Conservation (phyloP, 2,888 invertebrate genomes). For the Myopa testacea region DNA sequence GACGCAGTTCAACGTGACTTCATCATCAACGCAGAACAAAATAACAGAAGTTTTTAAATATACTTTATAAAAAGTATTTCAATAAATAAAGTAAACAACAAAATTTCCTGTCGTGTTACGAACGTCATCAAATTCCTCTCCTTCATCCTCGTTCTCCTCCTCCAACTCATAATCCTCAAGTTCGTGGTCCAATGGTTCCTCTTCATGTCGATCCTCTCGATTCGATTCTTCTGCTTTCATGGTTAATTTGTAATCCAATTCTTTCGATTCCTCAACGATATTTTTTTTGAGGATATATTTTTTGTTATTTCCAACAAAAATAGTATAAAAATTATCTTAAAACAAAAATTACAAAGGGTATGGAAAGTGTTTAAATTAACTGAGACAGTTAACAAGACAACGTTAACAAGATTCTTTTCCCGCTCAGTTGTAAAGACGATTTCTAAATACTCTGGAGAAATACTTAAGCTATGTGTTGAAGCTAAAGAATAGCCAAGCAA, state of each 20-base stretch:
- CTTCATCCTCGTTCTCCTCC: constrained; percentile 8
- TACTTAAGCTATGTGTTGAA: not conserved
- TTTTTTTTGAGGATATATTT: not conserved
- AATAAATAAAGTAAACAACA: not conserved
- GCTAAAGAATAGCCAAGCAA: too few species aligned
- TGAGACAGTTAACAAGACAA: not conserved
- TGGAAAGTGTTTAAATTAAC: constrained; percentile 2
- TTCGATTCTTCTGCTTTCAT: constrained; percentile 3
- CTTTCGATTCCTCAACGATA: not conserved
- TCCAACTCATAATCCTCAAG: not conserved
- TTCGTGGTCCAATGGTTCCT: not conserved
- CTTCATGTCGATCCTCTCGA: not conserved
- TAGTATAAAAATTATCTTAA: not conserved
- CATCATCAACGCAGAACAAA: constrained; percentile 16
- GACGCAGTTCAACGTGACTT: constrained; percentile 23
- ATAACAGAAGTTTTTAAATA: too few species aligned
- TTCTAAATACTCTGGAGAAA: not conserved
- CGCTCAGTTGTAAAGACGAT: not conserved
- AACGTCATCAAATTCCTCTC: constrained; percentile 24
- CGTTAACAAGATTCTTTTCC: not conserved
- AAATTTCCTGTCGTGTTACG: not conserved
- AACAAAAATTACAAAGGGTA: not conserved
- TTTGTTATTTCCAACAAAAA: not conserved
- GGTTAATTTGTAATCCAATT: not conserved
- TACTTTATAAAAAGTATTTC: too few species aligned